Conservation (phyloP, 2,113 vertebrate genomes). For the Dasyprocta punctata region DNA sequence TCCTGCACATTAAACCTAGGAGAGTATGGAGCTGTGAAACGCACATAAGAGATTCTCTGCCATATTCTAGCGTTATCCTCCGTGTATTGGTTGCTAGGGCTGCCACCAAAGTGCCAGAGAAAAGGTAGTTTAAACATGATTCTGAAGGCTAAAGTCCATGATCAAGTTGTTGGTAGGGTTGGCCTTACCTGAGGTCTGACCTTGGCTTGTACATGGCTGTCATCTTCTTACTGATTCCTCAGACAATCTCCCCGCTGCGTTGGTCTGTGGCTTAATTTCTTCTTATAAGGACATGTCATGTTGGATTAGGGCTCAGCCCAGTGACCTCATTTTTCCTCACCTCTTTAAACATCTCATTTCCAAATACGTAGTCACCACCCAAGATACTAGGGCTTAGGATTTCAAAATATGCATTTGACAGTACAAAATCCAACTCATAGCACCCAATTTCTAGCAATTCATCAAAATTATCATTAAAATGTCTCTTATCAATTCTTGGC, state of each 20-base stretch:
- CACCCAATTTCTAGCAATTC: not conserved
- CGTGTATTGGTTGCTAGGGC: not conserved
- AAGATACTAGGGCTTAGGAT: not conserved
- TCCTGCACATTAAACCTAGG: not conserved
- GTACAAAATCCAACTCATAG: not conserved
- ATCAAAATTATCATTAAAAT: not conserved
- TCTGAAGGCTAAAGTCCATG: not conserved
- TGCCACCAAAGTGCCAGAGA: not conserved
- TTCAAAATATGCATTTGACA: not conserved
- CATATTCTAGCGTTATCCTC: not conserved
- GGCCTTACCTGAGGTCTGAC: not conserved
- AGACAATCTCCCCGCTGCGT: not conserved
- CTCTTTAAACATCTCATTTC: not conserved
- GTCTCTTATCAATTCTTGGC: not conserved
- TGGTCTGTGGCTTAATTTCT: not conserved
- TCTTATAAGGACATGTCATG: not conserved
- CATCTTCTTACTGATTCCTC: not conserved
- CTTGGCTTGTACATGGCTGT: not conserved
- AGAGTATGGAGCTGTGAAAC: not conserved
- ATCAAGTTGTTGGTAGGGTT: not conserved
- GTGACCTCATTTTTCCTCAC: not conserved
- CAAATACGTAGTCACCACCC: not conserved
- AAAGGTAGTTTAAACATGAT: not conserved
- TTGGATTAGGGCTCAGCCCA: not conserved
- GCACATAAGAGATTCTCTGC: not conserved